These are phyloP conservation scores for Nemurella pictetii DNA, from an alignment of 2,888 invertebrate species.

Conservation along the genomic window DNA sequence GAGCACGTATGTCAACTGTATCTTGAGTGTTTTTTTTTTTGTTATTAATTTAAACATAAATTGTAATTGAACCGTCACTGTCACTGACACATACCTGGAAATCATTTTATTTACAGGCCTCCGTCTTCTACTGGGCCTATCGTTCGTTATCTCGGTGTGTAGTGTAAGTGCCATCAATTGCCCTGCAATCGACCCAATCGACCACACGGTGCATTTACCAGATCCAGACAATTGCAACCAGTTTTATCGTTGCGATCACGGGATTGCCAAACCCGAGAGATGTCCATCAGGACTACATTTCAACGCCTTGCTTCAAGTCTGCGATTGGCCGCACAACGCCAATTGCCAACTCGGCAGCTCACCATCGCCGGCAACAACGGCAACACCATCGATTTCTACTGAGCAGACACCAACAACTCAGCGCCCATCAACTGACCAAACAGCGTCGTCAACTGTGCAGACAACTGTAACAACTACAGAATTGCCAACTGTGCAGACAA, in stretches of 20 bases:
- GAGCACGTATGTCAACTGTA: no score
- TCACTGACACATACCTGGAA: no score
- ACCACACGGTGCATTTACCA: slow-evolving; percentile 28
- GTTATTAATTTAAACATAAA: no score
- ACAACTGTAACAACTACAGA: background rate
- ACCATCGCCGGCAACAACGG: background rate
- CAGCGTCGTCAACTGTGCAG: no score
- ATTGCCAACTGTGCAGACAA: background rate
- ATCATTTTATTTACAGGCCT: no score
- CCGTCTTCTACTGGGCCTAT: no score
- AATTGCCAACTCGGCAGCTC: slow-evolving; percentile 32
- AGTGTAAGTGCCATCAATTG: no score
- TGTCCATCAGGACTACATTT: slow-evolving; percentile 44
- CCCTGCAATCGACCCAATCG: background rate
- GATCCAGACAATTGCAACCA: slow-evolving; percentile 13
- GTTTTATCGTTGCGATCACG: slow-evolving; percentile 44
- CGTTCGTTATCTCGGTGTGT: no score
- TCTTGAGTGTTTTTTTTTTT: no score
- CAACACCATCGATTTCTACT: background rate
- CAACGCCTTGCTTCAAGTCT: slow-evolving; percentile 43
- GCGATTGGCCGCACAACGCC: slow-evolving; percentile 44
- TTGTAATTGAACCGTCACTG: no score
- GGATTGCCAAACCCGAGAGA: slow-evolving; percentile 40
- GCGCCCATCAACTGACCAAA: no score
- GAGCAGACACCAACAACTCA: no score